These are phyloP conservation scores for Ceratothoa steindachneri DNA, from an alignment of 2,888 invertebrate species.

Conservation along the genomic window DNA sequence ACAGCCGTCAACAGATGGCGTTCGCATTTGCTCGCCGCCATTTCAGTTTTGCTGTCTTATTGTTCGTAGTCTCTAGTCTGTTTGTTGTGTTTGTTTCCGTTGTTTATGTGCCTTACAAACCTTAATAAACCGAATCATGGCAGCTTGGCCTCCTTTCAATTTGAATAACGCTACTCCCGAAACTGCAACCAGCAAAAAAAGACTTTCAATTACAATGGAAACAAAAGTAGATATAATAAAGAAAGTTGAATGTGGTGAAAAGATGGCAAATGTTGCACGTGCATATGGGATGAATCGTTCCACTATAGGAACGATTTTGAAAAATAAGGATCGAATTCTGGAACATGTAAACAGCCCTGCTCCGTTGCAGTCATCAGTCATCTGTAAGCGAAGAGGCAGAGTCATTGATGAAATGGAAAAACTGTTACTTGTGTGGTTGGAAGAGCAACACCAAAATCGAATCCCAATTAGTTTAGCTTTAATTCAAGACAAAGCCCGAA, in stretches of 20 bases:
- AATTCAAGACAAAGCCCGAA: not conserved
- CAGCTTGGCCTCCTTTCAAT: no score
- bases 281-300: conserved; percentile 14
- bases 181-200: not conserved
- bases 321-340: not conserved
- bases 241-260: not conserved
- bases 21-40: no score
- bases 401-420: conserved; percentile 9
- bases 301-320: conserved; percentile 1
- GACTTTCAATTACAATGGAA: not conserved
- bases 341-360: conserved; percentile 9
- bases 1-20: no score
- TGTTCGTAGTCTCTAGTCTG: no score
- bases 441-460: not conserved
- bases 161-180: no score
- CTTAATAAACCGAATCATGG: no score
- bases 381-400: not conserved
- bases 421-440: not conserved
- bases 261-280: not conserved
- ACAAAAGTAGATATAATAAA: conserved; percentile 13
- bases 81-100: no score
- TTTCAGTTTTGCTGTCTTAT: no score
- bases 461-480: not conserved
- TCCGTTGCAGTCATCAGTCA: conserved; percentile 2
- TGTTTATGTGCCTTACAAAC: no score